phyloP scores from a whole-genome alignment of 1,140 invertebrate genomes.

The Cydia strobilella region DNA sequence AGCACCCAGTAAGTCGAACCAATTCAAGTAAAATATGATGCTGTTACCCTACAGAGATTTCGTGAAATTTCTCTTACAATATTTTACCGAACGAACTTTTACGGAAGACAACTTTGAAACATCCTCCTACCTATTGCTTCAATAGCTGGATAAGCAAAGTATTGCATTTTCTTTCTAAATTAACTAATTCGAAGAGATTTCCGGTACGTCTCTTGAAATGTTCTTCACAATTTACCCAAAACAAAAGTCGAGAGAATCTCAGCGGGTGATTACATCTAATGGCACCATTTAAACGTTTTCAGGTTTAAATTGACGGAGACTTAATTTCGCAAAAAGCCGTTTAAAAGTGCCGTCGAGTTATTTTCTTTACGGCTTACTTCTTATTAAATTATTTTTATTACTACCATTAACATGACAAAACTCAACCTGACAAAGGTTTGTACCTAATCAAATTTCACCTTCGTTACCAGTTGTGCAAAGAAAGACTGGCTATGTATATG shows the following conservation, averaged over 20 bases:
- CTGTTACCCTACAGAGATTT: too few relatives aligned
- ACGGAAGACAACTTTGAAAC: too few relatives aligned
- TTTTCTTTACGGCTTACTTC: neutral
- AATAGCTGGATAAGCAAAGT: neutral
- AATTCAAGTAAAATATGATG: too few relatives aligned
- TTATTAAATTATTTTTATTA: neutral
- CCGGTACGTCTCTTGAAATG: neutral
- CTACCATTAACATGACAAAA: neutral
- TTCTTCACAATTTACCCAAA: constrained; percentile 1
- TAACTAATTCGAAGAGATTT: neutral
- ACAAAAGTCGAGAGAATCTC: neutral
- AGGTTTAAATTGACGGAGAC: neutral
- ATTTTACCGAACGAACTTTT: too few relatives aligned
- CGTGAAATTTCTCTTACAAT: too few relatives aligned
- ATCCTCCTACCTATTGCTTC: too few relatives aligned
- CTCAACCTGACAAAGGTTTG: neutral
- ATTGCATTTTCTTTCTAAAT: neutral
- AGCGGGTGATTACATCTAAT: constrained; percentile 14
- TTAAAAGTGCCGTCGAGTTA: neutral
- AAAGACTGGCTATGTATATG: too few relatives aligned
- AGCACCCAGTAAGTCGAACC: too few relatives aligned
- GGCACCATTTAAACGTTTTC: constrained; percentile 24
- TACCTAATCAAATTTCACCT: too few relatives aligned
- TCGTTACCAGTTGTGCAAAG: too few relatives aligned
- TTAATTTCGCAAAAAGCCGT: neutral